Evolutionary conservation across 2,113 vertebrate species (phyloP).

Genomic region (Clarias magur): DNA sequence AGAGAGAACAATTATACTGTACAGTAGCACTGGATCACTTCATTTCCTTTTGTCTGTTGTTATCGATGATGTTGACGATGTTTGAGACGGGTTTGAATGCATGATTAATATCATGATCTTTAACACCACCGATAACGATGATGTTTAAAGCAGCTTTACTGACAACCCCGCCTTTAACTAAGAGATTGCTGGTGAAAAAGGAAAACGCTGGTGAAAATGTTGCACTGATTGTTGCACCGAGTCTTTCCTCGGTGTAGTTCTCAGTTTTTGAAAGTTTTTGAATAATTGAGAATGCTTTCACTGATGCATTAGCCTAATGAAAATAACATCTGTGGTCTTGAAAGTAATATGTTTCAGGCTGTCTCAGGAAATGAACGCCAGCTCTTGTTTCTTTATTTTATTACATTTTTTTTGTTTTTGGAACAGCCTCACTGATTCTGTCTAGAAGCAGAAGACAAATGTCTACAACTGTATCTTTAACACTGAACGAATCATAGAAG

Average conservation of each 20-base stretch:
- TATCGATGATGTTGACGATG: neutral
- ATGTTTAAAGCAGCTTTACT: conserved; percentile 22
- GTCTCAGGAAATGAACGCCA: conserved; percentile 31
- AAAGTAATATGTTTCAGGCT: conserved; percentile 67
- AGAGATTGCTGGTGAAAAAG: neutral
- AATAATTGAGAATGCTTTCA: conserved; percentile 62
- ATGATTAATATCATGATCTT: neutral
- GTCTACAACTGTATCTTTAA: conserved; percentile 27
- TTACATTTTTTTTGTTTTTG: neutral
- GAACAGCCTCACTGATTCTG: neutral
- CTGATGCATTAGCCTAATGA: conserved; percentile 66
- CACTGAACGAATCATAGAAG: neutral
- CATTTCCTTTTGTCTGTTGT: neutral
- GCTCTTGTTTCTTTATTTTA: conserved; percentile 50
- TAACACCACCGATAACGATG: neutral
- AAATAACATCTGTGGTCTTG: conserved; percentile 68
- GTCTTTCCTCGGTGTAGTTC: conserved; percentile 45
- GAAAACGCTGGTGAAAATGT: conserved; percentile 15
- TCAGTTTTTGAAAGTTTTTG: conserved; percentile 54
- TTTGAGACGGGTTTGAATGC: neutral
- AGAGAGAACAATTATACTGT: neutral
- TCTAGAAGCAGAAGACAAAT: conserved; percentile 14
- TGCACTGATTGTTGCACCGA: conserved; percentile 48
- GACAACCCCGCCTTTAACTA: conserved; percentile 10
- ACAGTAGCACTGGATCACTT: neutral